Conservation (phyloP, 2,888 invertebrate genomes). For the Sceliomorpha sp. region DNA sequence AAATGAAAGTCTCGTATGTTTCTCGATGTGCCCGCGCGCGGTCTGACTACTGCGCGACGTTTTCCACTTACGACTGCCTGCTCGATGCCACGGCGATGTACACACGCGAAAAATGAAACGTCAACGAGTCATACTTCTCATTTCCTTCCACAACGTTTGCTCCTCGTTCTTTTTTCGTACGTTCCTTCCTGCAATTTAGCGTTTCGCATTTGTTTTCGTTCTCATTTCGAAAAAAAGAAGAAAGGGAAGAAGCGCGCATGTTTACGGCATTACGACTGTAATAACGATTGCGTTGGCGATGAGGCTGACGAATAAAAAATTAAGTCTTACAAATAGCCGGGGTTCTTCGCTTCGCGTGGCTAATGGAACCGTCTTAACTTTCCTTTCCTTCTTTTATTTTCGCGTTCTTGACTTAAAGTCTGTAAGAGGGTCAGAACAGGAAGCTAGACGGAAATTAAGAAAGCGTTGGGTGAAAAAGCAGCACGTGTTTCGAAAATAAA, state of each 20-base stretch:
- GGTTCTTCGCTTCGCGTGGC: conserved; percentile 22
- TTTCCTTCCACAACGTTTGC: conserved; percentile 40
- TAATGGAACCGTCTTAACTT: conserved; percentile 48
- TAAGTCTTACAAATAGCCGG: conserved; percentile 45
- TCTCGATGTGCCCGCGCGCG: conserved; percentile 26
- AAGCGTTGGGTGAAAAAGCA: conserved; percentile 17
- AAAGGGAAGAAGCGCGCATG: no score
- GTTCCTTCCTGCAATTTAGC: conserved; percentile 14
- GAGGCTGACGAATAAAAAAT: conserved; percentile 40
- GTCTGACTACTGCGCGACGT: conserved; percentile 50
- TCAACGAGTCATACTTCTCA: conserved; percentile 54
- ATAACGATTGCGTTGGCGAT: conserved; percentile 29
- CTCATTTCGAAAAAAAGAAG: no score
- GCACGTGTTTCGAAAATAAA: conserved; percentile 22
- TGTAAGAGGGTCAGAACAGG: conserved; percentile 16
- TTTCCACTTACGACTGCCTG: conserved; percentile 52
- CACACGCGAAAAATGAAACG: conserved; percentile 55
- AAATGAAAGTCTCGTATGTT: conserved; percentile 66
- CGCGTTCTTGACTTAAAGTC: conserved; percentile 31
- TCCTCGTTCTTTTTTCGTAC: conserved; percentile 51
- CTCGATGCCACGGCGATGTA: conserved; percentile 39
- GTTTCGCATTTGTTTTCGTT: no score
- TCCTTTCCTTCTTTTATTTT: conserved; percentile 29
- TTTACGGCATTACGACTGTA: conserved; percentile 30
- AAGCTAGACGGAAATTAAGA: conserved; percentile 32